phyloP scores from a whole-genome alignment of 2,113 vertebrate genomes.

The Steatornis caripensis region DNA sequence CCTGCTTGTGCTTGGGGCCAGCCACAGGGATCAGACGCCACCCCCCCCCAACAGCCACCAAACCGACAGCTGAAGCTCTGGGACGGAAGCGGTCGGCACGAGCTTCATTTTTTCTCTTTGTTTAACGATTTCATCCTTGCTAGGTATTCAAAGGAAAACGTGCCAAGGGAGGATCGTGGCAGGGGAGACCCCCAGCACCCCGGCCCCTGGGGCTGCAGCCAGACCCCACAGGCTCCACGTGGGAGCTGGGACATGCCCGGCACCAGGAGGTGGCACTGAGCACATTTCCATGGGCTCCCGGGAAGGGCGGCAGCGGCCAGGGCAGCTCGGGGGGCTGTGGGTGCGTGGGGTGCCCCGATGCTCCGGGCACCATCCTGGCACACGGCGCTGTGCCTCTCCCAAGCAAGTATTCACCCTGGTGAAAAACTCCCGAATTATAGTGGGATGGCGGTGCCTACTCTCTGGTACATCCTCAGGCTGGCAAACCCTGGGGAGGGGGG shows the following conservation, averaged over 20 bases:
- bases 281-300: accelerated
- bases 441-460: neutral
- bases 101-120: neutral
- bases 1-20: neutral
- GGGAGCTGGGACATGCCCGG: neutral
- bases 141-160: neutral
- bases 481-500: too few relatives aligned
- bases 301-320: accelerated
- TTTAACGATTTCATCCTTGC: neutral
- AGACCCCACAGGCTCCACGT: accelerated
- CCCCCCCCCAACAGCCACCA: neutral
- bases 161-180: neutral
- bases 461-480: too few relatives aligned
- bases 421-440: too few relatives aligned
- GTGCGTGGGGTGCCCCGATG: neutral
- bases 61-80: neutral
- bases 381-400: neutral
- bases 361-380: neutral
- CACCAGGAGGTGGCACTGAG: neutral
- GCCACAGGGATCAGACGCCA: neutral
- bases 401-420: too few relatives aligned
- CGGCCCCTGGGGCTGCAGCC: neutral
- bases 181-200: neutral
- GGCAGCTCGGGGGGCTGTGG: neutral
- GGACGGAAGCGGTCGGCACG: neutral